Percentiles rank a stretch among this genome's conserved stretches.
These are phyloP conservation scores for Drosophila trichaetosa DNA, from an alignment of 2,888 invertebrate genomes.

Conservation along the genomic window DNA sequence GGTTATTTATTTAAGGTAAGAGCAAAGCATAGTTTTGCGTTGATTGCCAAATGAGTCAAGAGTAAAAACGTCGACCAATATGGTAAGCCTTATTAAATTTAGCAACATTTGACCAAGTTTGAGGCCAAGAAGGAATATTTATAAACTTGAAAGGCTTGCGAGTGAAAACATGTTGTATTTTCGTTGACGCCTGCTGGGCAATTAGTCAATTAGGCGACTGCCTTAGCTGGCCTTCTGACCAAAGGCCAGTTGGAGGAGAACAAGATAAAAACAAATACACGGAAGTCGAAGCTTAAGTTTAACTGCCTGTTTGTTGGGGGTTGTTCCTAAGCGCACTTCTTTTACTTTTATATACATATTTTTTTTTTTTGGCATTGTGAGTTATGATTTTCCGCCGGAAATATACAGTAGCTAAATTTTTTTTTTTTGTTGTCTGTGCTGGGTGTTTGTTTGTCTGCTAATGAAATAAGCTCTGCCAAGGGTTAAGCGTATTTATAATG, in stretches of 20 bases:
- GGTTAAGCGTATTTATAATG: slow-evolving; percentile 80
- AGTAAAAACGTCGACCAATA: background rate
- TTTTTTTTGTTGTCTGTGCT: slow-evolving; percentile 32
- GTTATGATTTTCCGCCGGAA: slow-evolving; percentile 84
- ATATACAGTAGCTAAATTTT: slow-evolving; percentile 70
- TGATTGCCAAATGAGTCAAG: background rate
- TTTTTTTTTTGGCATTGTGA: slow-evolving; percentile 62
- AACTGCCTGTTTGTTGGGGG: slow-evolving; percentile 46
- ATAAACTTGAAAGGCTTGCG: background rate
- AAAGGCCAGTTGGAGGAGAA: slow-evolving; percentile 56
- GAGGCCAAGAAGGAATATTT: background rate
- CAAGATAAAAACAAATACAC: slow-evolving; percentile 48
- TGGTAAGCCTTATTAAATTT: background rate
- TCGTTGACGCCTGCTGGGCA: slow-evolving; percentile 52
- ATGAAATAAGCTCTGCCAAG: slow-evolving; percentile 82
- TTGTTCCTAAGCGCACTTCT: slow-evolving; percentile 25
- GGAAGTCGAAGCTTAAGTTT: slow-evolving; percentile 53
- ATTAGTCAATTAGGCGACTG: slow-evolving; percentile 70
- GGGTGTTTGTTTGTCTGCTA: slow-evolving; percentile 70
- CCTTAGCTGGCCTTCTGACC: slow-evolving; percentile 15
- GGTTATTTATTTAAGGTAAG: background rate
- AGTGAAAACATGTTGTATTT: slow-evolving; percentile 5
- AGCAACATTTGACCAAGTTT: background rate
- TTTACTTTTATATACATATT: background rate
- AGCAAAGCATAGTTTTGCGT: background rate